Percentiles rank a stretch among this genome's conserved stretches.
phyloP scores from a whole-genome alignment of 1,140 invertebrate genomes.

The Cecropterus lyciades region DNA sequence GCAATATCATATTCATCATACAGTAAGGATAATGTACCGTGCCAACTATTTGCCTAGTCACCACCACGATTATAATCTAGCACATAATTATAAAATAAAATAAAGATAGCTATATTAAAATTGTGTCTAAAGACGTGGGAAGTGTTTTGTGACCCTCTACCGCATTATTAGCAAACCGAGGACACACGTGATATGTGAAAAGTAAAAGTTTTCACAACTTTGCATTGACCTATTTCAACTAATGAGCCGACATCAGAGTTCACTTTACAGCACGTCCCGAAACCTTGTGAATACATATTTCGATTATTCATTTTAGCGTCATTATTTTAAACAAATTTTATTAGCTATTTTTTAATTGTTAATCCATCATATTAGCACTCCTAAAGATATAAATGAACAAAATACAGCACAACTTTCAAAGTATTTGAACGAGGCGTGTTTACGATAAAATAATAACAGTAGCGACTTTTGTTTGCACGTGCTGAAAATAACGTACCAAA shows the following conservation, averaged over 20 bases:
- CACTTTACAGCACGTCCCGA: slow-evolving; percentile 1
- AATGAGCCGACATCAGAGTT: neutral
- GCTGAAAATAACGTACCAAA: slow-evolving; percentile 33
- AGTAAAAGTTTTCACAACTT: slow-evolving; percentile 17
- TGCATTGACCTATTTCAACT: slow-evolving; percentile 12
- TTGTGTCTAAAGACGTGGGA: neutral
- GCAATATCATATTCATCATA: slow-evolving; percentile 13
- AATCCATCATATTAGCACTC: no score
- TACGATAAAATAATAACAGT: slow-evolving; percentile 36
- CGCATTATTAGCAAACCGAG: neutral
- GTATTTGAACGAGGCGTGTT: slow-evolving; percentile 26
- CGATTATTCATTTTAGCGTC: slow-evolving; percentile 1
- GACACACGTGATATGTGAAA: slow-evolving; percentile 1
- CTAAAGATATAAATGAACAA: neutral
- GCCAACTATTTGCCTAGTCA: slow-evolving; percentile 24
- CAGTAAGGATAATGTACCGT: slow-evolving; percentile 1
- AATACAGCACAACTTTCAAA: slow-evolving; percentile 6
- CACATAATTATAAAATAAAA: neutral
- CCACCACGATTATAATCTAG: slow-evolving; percentile 3
- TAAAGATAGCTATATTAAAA: neutral
- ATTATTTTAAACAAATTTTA: no score
- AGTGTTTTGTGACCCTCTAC: slow-evolving; percentile 9
- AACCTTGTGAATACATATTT: neutral
- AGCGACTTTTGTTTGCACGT: slow-evolving; percentile 35
- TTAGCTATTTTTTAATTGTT: no score